A percentile compares a stretch with the other conserved stretches of the same genome.
phyloP scores from a whole-genome alignment of 2,113 vertebrate genomes.

The Brachyistius frenatus region DNA sequence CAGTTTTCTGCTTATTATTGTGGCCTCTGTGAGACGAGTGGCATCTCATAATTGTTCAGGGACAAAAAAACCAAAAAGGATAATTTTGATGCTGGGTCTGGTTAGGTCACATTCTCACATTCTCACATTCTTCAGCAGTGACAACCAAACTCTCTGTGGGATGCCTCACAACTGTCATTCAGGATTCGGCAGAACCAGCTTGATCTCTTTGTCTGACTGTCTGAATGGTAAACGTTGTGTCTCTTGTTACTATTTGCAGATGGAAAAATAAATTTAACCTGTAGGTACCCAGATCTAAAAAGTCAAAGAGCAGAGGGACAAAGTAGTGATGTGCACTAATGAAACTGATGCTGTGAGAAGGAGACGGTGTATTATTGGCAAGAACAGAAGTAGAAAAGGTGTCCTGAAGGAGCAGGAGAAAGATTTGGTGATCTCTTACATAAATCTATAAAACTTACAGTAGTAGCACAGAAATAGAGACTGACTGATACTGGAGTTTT shows the following conservation, averaged over 20 bases:
- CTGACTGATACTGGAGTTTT: too few species aligned
- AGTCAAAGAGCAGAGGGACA: neutral
- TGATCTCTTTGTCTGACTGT: constrained; percentile 32
- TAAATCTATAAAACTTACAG: too few species aligned
- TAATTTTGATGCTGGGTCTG: constrained; percentile 47
- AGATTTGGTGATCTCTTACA: too few species aligned
- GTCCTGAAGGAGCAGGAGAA: too few species aligned
- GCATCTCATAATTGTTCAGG: constrained; percentile 26
- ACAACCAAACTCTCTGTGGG: constrained; percentile 49
- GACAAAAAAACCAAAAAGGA: constrained; percentile 1
- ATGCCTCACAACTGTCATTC: constrained; percentile 48
- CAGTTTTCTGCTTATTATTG: neutral
- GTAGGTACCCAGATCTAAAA: neutral
- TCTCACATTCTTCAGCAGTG: constrained; percentile 68
- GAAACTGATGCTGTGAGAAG: neutral
- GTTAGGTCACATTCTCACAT: constrained; percentile 73
- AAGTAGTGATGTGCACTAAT: neutral
- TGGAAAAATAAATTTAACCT: neutral
- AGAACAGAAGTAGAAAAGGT: too few species aligned
- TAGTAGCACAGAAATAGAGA: too few species aligned
- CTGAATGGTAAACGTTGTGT: constrained; percentile 9
- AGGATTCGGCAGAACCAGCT: constrained; percentile 26
- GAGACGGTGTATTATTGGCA: neutral
- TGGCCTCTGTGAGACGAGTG: neutral
- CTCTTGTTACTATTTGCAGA: constrained; percentile 34